Evolutionary conservation across 2,797 vertebrate species (phyloP).

Genomic region (Menidia menidia): DNA sequence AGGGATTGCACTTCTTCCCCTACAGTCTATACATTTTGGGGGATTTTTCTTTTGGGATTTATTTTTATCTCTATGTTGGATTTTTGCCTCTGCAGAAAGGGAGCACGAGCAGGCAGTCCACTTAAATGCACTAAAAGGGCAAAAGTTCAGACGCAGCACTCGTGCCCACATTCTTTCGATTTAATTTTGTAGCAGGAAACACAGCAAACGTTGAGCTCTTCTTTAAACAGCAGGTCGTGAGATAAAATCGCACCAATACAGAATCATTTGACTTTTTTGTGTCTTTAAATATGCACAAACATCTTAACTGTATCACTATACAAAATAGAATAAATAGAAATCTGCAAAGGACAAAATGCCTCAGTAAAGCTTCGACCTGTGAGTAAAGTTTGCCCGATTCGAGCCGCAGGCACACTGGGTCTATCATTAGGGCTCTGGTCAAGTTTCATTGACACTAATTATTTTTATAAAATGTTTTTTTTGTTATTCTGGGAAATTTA

Average conservation of each 20-base stretch:
- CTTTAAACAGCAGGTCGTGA: too few relatives aligned
- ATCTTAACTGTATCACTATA: too few relatives aligned
- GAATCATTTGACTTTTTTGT: too few relatives aligned
- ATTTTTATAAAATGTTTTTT: background rate
- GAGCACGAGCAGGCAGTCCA: background rate
- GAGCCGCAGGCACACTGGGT: too few relatives aligned
- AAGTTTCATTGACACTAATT: conserved; percentile 2
- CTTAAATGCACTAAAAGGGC: conserved; percentile 2
- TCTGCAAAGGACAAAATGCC: too few relatives aligned
- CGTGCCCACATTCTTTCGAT: too few relatives aligned
- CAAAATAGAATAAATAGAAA: too few relatives aligned
- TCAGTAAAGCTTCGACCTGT: too few relatives aligned
- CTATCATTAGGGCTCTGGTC: background rate
- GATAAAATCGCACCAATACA: too few relatives aligned
- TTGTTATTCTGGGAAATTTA: background rate
- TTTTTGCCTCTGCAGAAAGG: conserved; percentile 3
- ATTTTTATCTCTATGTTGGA: background rate
- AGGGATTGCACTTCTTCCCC: background rate
- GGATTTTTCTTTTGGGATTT: conserved; percentile 4
- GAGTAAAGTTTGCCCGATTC: too few relatives aligned
- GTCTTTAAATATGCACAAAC: too few relatives aligned
- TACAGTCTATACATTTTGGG: background rate
- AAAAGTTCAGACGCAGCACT: background rate
- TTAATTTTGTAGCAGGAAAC: too few relatives aligned
- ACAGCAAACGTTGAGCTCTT: background rate